phyloP scores from a whole-genome alignment of 2,888 invertebrate genomes.

The Cephalotes varians region DNA sequence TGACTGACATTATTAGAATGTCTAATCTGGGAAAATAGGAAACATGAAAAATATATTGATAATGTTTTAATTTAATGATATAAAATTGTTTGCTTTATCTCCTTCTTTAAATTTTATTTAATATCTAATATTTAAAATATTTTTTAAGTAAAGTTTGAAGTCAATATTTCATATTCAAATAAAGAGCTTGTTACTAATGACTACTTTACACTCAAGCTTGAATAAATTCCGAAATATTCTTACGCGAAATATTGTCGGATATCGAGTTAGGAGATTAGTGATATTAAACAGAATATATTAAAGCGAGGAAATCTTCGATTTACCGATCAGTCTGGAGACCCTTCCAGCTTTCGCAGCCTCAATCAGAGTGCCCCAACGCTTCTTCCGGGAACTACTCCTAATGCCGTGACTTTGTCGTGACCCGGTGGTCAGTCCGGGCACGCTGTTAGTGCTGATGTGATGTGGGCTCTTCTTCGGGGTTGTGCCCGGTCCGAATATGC shows the following conservation, averaged over 20 bases:
- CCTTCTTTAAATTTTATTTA: not conserved
- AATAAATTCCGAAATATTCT: not conserved
- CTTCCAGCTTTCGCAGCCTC: conserved; percentile 94
- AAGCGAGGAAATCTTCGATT: conserved; percentile 23
- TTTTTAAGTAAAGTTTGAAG: not conserved
- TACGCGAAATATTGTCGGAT: not conserved
- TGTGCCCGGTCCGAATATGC: conserved; percentile 87
- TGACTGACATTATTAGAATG: not conserved
- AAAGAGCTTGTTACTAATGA: not conserved
- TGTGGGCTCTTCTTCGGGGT: conserved; percentile 86
- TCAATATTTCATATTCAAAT: not conserved
- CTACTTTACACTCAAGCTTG: not conserved
- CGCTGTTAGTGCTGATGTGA: conserved; percentile 84
- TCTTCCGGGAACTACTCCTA: conserved; percentile 88
- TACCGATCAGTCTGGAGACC: conserved; percentile 92
- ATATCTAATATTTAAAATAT: not conserved
- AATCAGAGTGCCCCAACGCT: conserved; percentile 94
- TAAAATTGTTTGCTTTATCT: not conserved
- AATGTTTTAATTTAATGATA: no score
- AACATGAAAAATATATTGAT: no score
- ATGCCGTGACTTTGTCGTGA: conserved; percentile 74
- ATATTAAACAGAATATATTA: not conserved
- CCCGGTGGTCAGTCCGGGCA: conserved; percentile 80
- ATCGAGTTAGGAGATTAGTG: not conserved
- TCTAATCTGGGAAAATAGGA: not conserved